Percentiles rank a stretch among this genome's conserved stretches.
phyloP scores from a whole-genome alignment of 2,888 invertebrate genomes.

The Coremacera marginata region DNA sequence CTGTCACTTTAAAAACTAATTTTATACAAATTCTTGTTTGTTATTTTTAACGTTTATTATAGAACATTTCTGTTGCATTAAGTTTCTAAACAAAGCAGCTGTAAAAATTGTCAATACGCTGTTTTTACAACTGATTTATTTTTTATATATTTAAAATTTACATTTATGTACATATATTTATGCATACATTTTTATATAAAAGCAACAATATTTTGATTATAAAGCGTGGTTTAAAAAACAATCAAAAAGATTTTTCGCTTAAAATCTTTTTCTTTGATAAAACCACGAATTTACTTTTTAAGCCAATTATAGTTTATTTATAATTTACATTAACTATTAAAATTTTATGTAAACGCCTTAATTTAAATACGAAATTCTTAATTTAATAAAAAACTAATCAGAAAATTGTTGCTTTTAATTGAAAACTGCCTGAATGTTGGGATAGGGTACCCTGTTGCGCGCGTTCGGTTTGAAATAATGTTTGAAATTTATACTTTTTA shows the following conservation, averaged over 20 bases:
- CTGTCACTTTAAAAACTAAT: too few species aligned
- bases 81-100: constrained; percentile 14
- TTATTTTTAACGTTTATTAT: too few species aligned
- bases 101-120: constrained; percentile 33
- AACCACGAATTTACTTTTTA: background rate
- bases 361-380: background rate
- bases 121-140: constrained; percentile 31
- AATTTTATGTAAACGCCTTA: background rate
- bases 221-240: constrained; percentile 46
- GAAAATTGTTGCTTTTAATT: constrained; percentile 65
- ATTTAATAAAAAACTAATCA: constrained; percentile 46
- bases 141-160: constrained; percentile 30
- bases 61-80: constrained; percentile 13
- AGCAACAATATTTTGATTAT: constrained; percentile 66
- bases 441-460: constrained; percentile 93
- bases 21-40: too few species aligned
- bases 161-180: constrained; percentile 40
- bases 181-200: constrained; percentile 49
- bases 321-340: too few species aligned
- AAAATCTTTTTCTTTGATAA: constrained; percentile 66
- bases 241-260: constrained; percentile 69
- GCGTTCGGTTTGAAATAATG: constrained; percentile 54
- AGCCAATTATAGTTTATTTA: constrained; percentile 36
- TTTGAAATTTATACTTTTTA: constrained; percentile 36
- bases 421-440: constrained; percentile 94